phyloP scores from a whole-genome alignment of 2,888 invertebrate genomes.

The Trachelus stipa region DNA sequence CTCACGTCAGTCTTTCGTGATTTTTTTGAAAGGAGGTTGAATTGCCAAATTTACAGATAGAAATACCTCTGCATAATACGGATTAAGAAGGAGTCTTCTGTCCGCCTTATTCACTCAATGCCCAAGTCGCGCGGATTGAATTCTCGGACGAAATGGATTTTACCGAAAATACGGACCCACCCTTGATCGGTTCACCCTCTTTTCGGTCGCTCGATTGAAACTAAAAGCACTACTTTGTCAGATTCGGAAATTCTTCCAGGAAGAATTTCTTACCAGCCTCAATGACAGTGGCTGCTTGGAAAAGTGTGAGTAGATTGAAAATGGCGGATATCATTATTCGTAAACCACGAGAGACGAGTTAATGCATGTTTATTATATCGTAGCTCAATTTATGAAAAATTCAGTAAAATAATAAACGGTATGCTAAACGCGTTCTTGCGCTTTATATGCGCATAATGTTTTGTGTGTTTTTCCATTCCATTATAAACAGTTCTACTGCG shows the following conservation, averaged over 20 bases:
- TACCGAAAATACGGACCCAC: slow-evolving; percentile 12
- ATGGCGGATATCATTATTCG: neutral
- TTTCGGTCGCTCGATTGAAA: slow-evolving; percentile 15
- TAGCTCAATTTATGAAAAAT: neutral
- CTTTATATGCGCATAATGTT: neutral
- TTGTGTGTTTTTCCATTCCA: neutral
- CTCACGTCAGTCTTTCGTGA: slow-evolving; percentile 1
- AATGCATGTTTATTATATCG: neutral
- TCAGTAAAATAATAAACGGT: neutral
- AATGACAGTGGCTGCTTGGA: neutral
- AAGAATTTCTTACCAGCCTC: neutral
- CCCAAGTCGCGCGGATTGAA: slow-evolving; percentile 5
- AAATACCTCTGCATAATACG: neutral
- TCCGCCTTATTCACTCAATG: neutral
- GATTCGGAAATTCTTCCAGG: slow-evolving; percentile 11
- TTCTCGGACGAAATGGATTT: slow-evolving; percentile 20
- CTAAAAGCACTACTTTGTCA: slow-evolving; percentile 19
- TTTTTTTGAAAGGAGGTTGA: neutral
- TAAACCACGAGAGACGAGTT: neutral
- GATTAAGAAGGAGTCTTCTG: neutral
- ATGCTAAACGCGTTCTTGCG: neutral
- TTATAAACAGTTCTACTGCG: neutral
- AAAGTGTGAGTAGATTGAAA: neutral
- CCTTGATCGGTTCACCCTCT: slow-evolving; percentile 14
- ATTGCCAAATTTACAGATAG: neutral